phyloP scores from a whole-genome alignment of 2,797 vertebrate genomes.

The Leptoclinus maculatus region DNA sequence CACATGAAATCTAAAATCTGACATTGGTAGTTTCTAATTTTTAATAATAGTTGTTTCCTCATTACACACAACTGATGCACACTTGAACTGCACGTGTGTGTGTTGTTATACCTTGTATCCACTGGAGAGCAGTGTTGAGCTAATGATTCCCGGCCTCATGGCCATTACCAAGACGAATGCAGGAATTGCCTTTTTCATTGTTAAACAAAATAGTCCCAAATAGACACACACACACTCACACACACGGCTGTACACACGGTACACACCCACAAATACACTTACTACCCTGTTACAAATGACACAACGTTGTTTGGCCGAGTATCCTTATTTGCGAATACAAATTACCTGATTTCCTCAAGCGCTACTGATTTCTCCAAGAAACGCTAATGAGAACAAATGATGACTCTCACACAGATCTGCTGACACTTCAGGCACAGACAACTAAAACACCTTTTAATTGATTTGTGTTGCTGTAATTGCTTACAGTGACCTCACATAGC shows the following conservation, averaged over 20 bases:
- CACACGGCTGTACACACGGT: conserved; percentile 29
- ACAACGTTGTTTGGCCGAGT: conserved; percentile 56
- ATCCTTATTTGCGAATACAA: conserved; percentile 82
- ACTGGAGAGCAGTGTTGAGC: conserved; percentile 81
- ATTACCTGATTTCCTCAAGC: conserved; percentile 83
- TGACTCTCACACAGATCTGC: conserved; percentile 76
- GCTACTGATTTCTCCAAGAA: conserved; percentile 82
- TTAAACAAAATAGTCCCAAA: conserved; percentile 56
- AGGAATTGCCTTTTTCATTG: conserved; percentile 65
- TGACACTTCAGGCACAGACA: conserved; percentile 77
- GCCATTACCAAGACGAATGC: conserved; percentile 58
- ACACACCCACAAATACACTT: conserved; percentile 26
- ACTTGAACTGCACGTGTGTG: conserved; percentile 26
- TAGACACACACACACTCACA: conserved; percentile 39
- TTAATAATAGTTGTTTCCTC: neutral
- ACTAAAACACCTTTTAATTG: conserved; percentile 82
- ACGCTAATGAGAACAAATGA: conserved; percentile 88
- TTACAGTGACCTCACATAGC: conserved; percentile 50
- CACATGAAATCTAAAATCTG: neutral
- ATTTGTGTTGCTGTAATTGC: conserved; percentile 74
- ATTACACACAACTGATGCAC: conserved; percentile 5
- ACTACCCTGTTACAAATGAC: conserved; percentile 72
- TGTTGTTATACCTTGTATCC: conserved; percentile 48
- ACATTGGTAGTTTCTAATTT: neutral
- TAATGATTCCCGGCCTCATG: conserved; percentile 59